These are phyloP conservation scores for Manis pentadactyla DNA, from an alignment of 2,797 vertebrate species.

Conservation along the genomic window DNA sequence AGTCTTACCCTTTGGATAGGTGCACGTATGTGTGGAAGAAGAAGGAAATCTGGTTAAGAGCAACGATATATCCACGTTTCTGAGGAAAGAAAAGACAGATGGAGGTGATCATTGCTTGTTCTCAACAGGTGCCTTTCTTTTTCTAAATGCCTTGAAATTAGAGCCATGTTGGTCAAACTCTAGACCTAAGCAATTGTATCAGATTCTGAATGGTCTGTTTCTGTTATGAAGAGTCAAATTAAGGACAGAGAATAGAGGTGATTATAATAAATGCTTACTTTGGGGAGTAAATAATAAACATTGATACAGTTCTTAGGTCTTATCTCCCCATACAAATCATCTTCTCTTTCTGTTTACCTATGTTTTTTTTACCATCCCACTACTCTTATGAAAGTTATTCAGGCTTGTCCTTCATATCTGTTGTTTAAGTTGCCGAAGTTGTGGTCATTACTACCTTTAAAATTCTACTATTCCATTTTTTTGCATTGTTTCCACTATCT, in stretches of 20 bases:
- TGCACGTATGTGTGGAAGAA: neutral
- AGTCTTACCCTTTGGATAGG: neutral
- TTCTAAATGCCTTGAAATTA: slow-evolving; percentile 27
- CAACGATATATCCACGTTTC: neutral
- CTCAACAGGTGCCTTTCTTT: neutral
- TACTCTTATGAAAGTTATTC: neutral
- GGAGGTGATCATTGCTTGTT: neutral
- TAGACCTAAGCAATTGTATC: neutral
- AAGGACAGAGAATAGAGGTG: neutral
- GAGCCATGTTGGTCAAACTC: slow-evolving; percentile 13
- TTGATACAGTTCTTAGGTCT: neutral
- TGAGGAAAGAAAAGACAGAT: slow-evolving; percentile 31
- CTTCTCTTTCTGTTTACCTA: slow-evolving; percentile 17
- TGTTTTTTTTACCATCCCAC: neutral
- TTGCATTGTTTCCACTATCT: neutral
- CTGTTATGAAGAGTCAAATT: neutral
- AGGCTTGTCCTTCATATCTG: neutral
- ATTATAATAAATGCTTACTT: neutral
- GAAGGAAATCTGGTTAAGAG: neutral
- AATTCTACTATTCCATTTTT: neutral
- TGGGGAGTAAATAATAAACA: neutral
- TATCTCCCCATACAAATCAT: neutral
- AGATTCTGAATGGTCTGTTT: neutral
- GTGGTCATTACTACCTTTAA: neutral
- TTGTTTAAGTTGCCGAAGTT: slow-evolving; percentile 17